Base-by-base conservation (phyloP, 92 coral and sea anemone genomes). In the Metridium senile region DNA sequence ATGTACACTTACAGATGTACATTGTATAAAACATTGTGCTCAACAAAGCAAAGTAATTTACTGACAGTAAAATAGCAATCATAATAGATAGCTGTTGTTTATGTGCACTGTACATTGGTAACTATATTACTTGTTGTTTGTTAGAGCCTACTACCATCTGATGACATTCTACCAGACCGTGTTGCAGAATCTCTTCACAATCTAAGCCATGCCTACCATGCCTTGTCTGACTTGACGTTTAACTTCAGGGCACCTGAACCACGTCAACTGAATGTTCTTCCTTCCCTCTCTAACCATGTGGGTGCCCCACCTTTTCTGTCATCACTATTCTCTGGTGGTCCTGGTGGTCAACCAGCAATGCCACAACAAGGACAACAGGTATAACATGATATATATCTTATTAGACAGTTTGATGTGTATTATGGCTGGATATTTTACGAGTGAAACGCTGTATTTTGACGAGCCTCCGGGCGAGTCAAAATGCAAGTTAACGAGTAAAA, bases 131-230 rank as follows among this genome's bases (percentile, higher is more conserved):
- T 0, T 35, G 20, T 59, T 52, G 62, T 63, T 64, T 67, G 62
- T 39, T 66, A 89, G 90, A 75, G 83, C 73, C 70, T 96, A 25
- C 88, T 84, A 28, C 97, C 99, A 0, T 89, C 93, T 2, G 99
- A 96, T 62, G 99, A 96, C 87, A 86, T 85, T 64, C 77, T 96
- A 11, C 99, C 99, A 28, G 99, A 96, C 64, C 84, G 90, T 26
- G 78, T 93, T 25, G 99, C 99, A 10, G 99, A 96, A 72, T 84
- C 99, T 31, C 79, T 92, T 18, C 99, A 96, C 83, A 92, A 86
- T 64, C 83, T 96, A 22, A 96, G 99, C 56, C 99, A 96, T 84
- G 97, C 96, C 47, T 96, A 89, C 84, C 99, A 96, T 58, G 99
- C 99, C 57, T 85, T 96, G 75, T 96, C 99, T 62, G 99, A 96